A percentile compares a stretch with the other conserved stretches of the same genome.
These are phyloP conservation scores for Gymnopithys bicolor DNA, from an alignment of 2,797 vertebrate species.

Conservation along the genomic window DNA sequence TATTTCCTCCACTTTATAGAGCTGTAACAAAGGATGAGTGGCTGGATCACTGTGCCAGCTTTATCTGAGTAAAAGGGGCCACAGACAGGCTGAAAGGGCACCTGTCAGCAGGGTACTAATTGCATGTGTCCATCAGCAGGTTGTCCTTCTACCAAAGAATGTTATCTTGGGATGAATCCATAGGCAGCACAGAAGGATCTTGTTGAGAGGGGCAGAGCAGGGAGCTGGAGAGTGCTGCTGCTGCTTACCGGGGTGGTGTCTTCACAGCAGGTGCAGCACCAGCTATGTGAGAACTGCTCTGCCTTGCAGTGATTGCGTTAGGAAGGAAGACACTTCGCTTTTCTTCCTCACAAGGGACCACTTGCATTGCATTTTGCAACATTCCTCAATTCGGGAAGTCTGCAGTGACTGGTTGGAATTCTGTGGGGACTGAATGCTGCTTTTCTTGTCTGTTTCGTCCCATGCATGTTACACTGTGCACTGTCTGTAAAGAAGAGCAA, in stretches of 20 bases:
- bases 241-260: not conserved
- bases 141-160: conserved; percentile 30
- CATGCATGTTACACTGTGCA: not conserved
- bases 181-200: conserved; percentile 42
- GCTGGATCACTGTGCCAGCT: conserved; percentile 21
- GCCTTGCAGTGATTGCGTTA: not conserved
- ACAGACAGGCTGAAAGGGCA: conserved; percentile 8
- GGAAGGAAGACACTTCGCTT: not conserved
- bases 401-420: not conserved
- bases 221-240: not conserved
- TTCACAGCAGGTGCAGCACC: conserved; percentile 34
- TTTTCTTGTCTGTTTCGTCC: not conserved
- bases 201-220: conserved; percentile 23
- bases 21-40: conserved; percentile 46
- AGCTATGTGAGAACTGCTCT: not conserved
- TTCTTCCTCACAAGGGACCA: not conserved
- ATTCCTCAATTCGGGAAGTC: not conserved
- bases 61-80: conserved; percentile 32
- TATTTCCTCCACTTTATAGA: not conserved
- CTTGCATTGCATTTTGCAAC: not conserved
- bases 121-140: conserved; percentile 52
- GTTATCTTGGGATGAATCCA: conserved; percentile 55
- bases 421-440: not conserved
- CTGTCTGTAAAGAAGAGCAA: not conserved
- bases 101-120: conserved; percentile 64